Percentiles rank a stretch among this genome's conserved stretches.
These are phyloP conservation scores for Gallinago jamesoni DNA, from an alignment of 2,113 vertebrate species.

Conservation along the genomic window DNA sequence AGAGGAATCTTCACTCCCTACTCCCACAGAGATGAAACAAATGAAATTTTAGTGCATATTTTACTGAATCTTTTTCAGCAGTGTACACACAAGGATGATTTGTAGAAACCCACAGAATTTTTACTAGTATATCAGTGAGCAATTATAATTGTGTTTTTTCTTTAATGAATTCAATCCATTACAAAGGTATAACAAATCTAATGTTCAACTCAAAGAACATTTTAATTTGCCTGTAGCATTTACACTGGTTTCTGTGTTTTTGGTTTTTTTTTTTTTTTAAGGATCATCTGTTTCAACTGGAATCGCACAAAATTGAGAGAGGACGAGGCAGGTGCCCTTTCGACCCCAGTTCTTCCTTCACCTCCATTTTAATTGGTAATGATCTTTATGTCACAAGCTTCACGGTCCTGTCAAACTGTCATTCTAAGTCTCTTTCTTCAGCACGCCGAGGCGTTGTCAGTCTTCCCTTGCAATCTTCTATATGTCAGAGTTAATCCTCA, in stretches of 20 bases:
- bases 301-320: slow-evolving; percentile 81
- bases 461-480: neutral
- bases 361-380: slow-evolving; percentile 89
- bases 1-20: neutral
- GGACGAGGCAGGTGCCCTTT: slow-evolving; percentile 92
- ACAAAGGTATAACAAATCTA: neutral
- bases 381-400: slow-evolving; percentile 29
- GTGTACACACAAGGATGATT: neutral
- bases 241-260: neutral
- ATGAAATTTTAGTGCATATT: neutral
- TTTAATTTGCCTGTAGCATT: neutral
- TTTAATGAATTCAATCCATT: neutral
- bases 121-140: neutral
- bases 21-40: neutral
- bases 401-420: neutral
- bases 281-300: slow-evolving; percentile 85
- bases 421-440: neutral
- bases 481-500: neutral
- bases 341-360: slow-evolving; percentile 88
- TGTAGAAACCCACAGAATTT: neutral
- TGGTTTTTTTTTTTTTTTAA: slow-evolving; percentile 48
- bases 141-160: neutral
- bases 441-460: neutral
- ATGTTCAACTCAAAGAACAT: neutral
- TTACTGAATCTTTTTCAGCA: neutral